Evolutionary conservation across 2,113 vertebrate species (phyloP).

Genomic region (Malurus alboscapulatus): DNA sequence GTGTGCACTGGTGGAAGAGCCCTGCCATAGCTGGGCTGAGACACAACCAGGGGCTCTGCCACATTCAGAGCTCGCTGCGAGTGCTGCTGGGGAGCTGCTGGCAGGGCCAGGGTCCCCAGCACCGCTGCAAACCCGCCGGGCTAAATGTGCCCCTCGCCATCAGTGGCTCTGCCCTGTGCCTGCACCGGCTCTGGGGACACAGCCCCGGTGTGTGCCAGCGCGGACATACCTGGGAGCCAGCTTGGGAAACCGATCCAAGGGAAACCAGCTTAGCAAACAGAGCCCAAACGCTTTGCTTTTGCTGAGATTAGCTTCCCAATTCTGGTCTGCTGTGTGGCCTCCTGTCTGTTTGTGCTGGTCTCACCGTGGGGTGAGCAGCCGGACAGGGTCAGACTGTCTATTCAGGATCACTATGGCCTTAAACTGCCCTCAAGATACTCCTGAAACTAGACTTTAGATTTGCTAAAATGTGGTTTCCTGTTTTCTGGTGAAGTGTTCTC

Average conservation of each 20-base stretch:
- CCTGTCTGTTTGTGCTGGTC: neutral
- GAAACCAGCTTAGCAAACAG: neutral
- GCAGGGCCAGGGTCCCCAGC: neutral
- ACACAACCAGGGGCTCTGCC: fast-evolving
- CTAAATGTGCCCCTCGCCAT: fast-evolving
- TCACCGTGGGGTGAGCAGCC: neutral
- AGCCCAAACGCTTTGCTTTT: neutral
- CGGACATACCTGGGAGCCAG: neutral
- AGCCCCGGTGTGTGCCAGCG: neutral
- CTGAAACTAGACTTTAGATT: neutral
- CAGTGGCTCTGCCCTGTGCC: neutral
- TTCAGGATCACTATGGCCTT: neutral
- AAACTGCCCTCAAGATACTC: neutral
- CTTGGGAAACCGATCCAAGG: neutral
- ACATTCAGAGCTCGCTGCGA: neutral
- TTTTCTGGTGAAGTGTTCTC: neutral
- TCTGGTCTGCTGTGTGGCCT: neutral
- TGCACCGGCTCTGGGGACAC: fast-evolving
- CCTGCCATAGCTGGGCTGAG: neutral
- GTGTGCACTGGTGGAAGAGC: neutral
- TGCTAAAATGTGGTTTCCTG: slow-evolving; percentile 41
- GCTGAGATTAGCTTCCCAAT: neutral
- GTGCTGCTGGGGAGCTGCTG: neutral
- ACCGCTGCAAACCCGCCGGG: neutral
- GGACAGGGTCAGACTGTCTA: neutral